Evolutionary conservation across 1,140 invertebrate genomes (phyloP).

Genomic region (Drosophila pandora): DNA sequence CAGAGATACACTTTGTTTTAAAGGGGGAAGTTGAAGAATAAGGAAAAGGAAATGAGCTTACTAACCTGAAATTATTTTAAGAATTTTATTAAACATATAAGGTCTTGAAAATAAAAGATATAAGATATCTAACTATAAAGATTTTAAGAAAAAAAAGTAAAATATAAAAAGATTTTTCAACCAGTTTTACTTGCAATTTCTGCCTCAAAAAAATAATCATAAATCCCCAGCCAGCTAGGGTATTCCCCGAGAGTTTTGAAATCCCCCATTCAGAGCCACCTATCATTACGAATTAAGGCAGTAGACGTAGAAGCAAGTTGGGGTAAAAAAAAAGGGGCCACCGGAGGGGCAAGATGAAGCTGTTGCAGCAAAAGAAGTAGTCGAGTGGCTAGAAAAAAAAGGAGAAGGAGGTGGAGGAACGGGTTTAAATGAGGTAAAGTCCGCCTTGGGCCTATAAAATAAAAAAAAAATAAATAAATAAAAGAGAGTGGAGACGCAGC

Average conservation of each 20-base stretch:
- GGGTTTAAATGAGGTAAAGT: conserved; percentile 76
- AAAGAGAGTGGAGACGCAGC: conserved; percentile 46
- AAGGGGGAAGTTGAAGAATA: conserved; percentile 13
- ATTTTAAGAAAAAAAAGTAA: too few relatives aligned
- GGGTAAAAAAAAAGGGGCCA: conserved; percentile 13
- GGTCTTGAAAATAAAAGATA: not conserved
- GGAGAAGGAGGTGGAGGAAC: conserved; percentile 49
- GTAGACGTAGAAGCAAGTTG: conserved; percentile 35
- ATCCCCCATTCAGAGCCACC: conserved; percentile 27
- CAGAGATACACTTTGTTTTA: conserved; percentile 25
- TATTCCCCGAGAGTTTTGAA: conserved; percentile 17
- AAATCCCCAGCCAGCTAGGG: conserved; percentile 2
- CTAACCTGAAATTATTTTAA: not conserved
- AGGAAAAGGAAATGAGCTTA: not conserved
- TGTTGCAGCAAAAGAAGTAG: conserved; percentile 44
- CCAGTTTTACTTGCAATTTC: too few relatives aligned
- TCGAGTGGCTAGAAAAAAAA: conserved; percentile 4
- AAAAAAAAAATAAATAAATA: conserved; percentile 18
- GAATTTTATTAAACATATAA: not conserved
- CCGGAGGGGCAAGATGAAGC: conserved; percentile 17
- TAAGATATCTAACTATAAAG: not conserved
- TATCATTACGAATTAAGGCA: conserved; percentile 61
- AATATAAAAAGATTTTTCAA: too few relatives aligned
- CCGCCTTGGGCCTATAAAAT: conserved; percentile 50
- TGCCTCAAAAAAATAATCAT: too few relatives aligned